Conservation (phyloP, 2,888 invertebrate species). For the Labia minor region DNA sequence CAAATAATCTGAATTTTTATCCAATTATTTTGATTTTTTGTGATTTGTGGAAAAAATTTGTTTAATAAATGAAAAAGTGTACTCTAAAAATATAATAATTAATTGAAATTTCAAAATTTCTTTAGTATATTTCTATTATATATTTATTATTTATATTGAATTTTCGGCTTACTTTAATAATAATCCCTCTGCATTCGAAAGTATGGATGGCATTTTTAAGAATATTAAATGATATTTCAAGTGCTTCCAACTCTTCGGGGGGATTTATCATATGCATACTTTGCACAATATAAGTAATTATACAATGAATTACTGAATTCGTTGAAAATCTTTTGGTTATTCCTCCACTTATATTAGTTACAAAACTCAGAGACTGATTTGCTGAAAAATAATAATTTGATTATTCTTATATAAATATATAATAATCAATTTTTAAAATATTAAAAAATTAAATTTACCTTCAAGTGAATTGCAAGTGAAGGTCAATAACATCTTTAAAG, state of each 20-base stretch:
- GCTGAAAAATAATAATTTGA: slow-evolving; percentile 33
- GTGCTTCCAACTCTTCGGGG: slow-evolving; percentile 37
- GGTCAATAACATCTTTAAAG: slow-evolving; percentile 48
- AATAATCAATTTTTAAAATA: slow-evolving; percentile 21
- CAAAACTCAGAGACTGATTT: slow-evolving; percentile 42
- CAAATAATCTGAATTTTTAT: slow-evolving; percentile 42
- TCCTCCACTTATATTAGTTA: slow-evolving; percentile 40
- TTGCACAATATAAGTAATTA: slow-evolving; percentile 39
- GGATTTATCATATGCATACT: slow-evolving; percentile 43
- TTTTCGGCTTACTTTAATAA: slow-evolving; percentile 51
- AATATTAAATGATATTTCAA: slow-evolving; percentile 41
- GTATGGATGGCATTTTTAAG: slow-evolving; percentile 43
- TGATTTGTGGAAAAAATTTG: slow-evolving; percentile 43
- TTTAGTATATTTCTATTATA: too few species aligned
- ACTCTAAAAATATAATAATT: slow-evolving; percentile 33
- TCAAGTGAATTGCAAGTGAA: slow-evolving; percentile 50
- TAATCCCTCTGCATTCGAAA: slow-evolving; percentile 49
- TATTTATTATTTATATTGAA: too few species aligned
- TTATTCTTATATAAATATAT: slow-evolving; percentile 13
- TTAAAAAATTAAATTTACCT: slow-evolving; percentile 38
- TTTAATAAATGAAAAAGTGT: slow-evolving; percentile 39
- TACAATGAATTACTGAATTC: slow-evolving; percentile 41
- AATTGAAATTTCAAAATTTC: not conserved
- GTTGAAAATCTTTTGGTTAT: not conserved
- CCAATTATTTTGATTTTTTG: slow-evolving; percentile 44